Evolutionary conservation across 1,140 invertebrate species (phyloP), one percentile per base, ranked within the genome.

Genomic region (Micrasema minimum): DNA sequence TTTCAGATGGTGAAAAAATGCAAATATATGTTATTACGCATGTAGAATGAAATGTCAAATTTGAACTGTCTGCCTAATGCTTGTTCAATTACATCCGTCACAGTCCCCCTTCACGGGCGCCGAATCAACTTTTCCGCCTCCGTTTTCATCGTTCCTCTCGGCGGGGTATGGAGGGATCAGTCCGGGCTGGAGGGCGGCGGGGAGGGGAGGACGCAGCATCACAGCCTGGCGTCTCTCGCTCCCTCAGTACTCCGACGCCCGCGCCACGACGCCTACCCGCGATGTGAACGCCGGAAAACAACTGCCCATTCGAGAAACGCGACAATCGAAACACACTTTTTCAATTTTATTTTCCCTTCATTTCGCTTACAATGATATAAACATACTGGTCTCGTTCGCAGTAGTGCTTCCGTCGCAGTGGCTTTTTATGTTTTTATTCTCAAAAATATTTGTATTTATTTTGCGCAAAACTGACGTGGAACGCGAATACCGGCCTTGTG

Each of bases 191-290:
- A 66, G 26, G 4, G 76, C 79, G 80, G 78, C 80, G 80, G 81
- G 77, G 76, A 73, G 78, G 38, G 68, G 35, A 62, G 70, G 31
- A 62, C 46, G n/a, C 64, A 50, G 65, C 51, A 77, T 76, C 72
- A 73, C 71, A 61, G 72, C 62, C 74, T 73, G 69, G 76, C 77
- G 77, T 59, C 66, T 72, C 79, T 80, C 78, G 83, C 76, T 59
- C 66, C 71, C 79, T 80, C 78, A 84, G 74, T 83, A 81, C 79
- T 76, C 76, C 57, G 75, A 45, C 68, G 66, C 22, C 57, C 59
- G 64, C 71, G 67, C 61, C 69, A 55, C 59, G 55, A 64, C 59
- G 57, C 51, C 68, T 68, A 11, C 62, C 31, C 69, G 72, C 41
- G 35, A 71, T 71, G 70, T 72, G 69, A 72, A 55, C 46, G 11